Percentiles rank a stretch among this genome's conserved stretches.
Conservation (phyloP, 2,113 vertebrate species). For the Alethe diademata region DNA sequence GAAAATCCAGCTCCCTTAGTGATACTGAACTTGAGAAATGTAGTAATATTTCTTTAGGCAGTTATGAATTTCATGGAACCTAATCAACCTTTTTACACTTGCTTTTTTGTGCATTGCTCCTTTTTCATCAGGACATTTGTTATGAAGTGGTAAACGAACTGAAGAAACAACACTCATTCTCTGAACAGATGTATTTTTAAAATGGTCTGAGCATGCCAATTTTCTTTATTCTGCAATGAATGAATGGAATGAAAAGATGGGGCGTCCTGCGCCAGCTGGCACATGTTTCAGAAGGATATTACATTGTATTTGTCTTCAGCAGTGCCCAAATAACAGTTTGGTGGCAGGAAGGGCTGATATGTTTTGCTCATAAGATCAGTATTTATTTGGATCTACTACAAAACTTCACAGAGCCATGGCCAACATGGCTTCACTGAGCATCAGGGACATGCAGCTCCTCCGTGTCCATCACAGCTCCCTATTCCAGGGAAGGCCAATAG, state of each 20-base stretch:
- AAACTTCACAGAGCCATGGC: not conserved
- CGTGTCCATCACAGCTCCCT: fast-evolving
- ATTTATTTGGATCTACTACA: not conserved
- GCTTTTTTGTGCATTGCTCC: not conserved
- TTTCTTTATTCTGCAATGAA: constrained; percentile 40
- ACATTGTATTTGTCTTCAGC: constrained; percentile 36
- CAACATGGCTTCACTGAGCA: fast-evolving
- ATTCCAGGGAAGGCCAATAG: not conserved
- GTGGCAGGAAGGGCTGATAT: not conserved
- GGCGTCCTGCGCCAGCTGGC: constrained; percentile 3
- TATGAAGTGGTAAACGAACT: constrained; percentile 4
- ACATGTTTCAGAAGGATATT: constrained; percentile 34
- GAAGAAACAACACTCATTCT: not conserved
- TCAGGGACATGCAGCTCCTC: fast-evolving
- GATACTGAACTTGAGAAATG: not conserved
- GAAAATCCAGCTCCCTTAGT: not conserved
- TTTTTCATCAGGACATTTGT: not conserved
- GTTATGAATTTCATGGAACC: not conserved
- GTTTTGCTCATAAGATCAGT: not conserved
- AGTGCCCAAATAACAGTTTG: not conserved
- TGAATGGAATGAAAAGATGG: constrained; percentile 24
- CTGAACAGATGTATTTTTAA: constrained; percentile 30
- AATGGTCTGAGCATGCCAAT: not conserved
- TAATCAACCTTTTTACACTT: not conserved
- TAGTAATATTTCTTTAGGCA: not conserved